Percentiles rank a stretch among this genome's conserved stretches.
Evolutionary conservation across 2,888 invertebrate species (phyloP).

Genomic region (Drosophila mimica): DNA sequence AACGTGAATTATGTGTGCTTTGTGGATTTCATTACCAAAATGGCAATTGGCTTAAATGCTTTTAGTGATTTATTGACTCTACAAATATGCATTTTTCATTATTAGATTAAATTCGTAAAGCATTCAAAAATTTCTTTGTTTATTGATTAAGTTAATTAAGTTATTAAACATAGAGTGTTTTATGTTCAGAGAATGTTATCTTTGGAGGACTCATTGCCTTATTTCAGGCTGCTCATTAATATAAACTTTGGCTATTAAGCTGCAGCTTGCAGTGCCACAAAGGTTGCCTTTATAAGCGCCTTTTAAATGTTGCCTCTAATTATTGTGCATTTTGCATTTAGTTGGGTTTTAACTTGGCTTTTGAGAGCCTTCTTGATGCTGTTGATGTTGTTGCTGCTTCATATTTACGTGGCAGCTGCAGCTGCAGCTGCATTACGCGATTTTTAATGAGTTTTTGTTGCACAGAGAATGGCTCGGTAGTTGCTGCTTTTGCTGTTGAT

Average conservation of each 20-base stretch:
- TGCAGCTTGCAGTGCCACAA: constrained; percentile 26
- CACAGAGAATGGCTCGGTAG: constrained; percentile 34
- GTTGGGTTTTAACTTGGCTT: constrained; percentile 26
- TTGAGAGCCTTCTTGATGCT: neutral
- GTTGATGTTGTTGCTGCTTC: constrained; percentile 18
- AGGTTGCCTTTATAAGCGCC: constrained; percentile 36
- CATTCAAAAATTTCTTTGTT: neutral
- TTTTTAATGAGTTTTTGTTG: constrained; percentile 76
- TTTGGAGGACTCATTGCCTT: neutral
- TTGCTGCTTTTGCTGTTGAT: constrained; percentile 23
- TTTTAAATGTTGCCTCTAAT: constrained; percentile 65
- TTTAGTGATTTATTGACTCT: neutral
- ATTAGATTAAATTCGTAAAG: neutral
- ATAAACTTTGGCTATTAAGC: constrained; percentile 9
- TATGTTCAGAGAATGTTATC: neutral
- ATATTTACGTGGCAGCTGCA: constrained; percentile 68
- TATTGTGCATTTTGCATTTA: constrained; percentile 69
- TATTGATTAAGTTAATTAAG: neutral
- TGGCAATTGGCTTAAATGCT: neutral
- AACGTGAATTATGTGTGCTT: neutral
- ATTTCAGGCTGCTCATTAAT: constrained; percentile 16
- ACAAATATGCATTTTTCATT: neutral
- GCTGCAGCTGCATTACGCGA: constrained; percentile 68
- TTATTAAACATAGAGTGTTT: neutral
- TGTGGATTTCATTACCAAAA: constrained; percentile 2